Evolutionary conservation across 2,797 vertebrate genomes (phyloP).

Genomic region (Eidolon dupreanum): DNA sequence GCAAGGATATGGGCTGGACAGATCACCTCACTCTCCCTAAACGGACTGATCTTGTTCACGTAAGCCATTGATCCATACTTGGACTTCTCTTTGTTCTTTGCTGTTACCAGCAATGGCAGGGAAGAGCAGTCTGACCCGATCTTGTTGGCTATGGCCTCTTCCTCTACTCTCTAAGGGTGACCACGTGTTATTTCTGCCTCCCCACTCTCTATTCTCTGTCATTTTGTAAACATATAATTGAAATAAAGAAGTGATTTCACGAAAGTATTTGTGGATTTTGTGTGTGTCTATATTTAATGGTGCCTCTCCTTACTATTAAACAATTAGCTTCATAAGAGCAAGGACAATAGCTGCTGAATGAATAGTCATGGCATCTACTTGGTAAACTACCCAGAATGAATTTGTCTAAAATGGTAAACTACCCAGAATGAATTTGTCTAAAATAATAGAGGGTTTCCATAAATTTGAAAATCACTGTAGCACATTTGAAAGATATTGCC

Average conservation of each 20-base stretch:
- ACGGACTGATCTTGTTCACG: neutral
- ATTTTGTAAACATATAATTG: constrained; percentile 50
- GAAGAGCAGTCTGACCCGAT: neutral
- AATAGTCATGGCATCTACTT: neutral
- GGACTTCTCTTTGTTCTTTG: neutral
- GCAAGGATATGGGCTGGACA: neutral
- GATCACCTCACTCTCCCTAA: neutral
- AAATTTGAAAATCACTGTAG: neutral
- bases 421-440: neutral
- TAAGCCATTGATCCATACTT: neutral
- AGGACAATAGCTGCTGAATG: neutral
- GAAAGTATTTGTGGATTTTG: neutral
- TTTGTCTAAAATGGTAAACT: neutral
- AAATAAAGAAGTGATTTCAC: constrained; percentile 26
- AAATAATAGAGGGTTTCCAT: neutral
- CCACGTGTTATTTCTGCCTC: neutral
- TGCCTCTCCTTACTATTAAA: neutral
- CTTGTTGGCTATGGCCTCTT: neutral
- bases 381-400: neutral
- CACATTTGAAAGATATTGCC: neutral
- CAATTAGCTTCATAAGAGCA: neutral
- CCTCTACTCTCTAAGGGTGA: neutral
- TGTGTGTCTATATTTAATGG: neutral
- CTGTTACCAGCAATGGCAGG: neutral
- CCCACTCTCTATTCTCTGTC: neutral